Conservation (phyloP, 2,113 vertebrate species). For the Trachemys scripta region DNA sequence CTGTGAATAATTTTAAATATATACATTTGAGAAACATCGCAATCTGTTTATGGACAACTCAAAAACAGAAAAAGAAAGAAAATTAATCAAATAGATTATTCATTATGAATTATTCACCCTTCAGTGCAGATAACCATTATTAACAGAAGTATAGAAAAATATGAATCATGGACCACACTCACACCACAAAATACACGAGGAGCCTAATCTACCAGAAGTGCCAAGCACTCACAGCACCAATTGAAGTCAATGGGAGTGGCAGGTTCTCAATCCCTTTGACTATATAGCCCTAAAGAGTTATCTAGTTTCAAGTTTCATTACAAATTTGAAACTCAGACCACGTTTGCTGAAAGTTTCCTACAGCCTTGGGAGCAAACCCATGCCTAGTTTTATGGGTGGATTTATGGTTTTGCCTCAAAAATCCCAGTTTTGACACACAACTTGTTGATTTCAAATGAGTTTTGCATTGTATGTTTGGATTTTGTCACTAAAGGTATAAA, state of each 20-base stretch:
- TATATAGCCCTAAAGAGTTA: neutral
- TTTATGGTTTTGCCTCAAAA: neutral
- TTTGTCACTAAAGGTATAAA: neutral
- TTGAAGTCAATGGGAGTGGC: neutral
- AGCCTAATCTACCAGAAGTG: neutral
- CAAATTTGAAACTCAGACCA: neutral
- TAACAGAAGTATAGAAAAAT: neutral
- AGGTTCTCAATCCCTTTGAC: neutral
- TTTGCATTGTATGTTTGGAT: neutral
- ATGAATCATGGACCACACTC: rapidly evolving
- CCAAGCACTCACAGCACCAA: neutral
- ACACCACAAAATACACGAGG: neutral
- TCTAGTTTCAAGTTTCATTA: neutral
- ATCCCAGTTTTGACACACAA: neutral
- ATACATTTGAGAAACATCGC: neutral
- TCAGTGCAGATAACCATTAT: neutral
- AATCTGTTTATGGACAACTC: neutral
- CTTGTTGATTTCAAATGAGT: neutral
- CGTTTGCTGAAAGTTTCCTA: neutral
- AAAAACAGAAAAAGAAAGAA: neutral
- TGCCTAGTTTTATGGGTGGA: neutral
- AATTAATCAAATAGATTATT: neutral
- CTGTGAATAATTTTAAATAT: neutral
- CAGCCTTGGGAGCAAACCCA: neutral
- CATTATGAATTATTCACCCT: neutral